Percentiles rank a stretch among this genome's conserved stretches.
phyloP scores from a whole-genome alignment of 2,888 invertebrate species.

The Rhagophthalmus giganteus region DNA sequence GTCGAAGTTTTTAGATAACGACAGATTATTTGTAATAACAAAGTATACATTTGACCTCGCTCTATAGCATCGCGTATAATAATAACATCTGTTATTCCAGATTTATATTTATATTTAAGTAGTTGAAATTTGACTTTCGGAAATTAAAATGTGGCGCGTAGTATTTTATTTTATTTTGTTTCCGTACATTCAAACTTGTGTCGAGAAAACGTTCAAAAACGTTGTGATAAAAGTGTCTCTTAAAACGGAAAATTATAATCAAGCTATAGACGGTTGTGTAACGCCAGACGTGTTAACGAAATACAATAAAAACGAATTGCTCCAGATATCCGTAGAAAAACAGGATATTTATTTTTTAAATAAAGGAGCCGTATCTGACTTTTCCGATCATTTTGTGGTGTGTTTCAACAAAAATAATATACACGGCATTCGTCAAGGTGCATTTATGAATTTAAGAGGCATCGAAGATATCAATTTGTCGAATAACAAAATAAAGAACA shows the following conservation, averaged over 20 bases:
- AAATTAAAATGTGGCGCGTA: no score
- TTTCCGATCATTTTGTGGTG: neutral
- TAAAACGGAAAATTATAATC: neutral
- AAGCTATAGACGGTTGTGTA: neutral
- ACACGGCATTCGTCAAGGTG: neutral
- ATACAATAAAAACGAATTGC: neutral
- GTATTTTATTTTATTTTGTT: no score
- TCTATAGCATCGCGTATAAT: no score
- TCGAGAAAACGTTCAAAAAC: neutral
- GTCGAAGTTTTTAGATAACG: no score
- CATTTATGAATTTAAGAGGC: neutral
- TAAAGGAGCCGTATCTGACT: neutral
- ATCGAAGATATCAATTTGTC: neutral
- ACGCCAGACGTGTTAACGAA: neutral
- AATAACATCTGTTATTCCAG: no score
- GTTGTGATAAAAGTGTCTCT: neutral
- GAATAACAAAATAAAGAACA: neutral
- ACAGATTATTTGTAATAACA: no score
- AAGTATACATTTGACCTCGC: no score
- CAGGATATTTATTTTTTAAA: neutral
- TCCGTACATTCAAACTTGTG: neutral
- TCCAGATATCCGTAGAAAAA: neutral
- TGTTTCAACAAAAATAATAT: neutral
- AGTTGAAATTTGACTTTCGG: no score
- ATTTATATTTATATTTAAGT: no score